Base-by-base conservation (phyloP, 2,113 vertebrate genomes). In the Petromus typicus region DNA sequence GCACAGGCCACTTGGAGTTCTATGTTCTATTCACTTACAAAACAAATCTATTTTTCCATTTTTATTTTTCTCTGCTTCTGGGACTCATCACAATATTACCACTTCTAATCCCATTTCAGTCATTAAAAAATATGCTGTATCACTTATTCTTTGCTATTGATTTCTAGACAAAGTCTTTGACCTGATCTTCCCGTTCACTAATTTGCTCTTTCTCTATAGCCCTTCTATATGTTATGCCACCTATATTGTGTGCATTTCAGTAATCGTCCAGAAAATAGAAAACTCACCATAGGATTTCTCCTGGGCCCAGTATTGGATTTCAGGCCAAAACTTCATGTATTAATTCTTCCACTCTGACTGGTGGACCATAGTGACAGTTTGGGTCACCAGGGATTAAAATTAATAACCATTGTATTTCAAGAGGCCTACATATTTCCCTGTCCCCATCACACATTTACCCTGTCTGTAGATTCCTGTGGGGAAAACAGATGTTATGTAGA, bases 41-140 rank as follows among this genome's bases (percentile, higher is more conserved):
- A 89, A 48, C 37, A 86, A 30, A 85, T n/a, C 64, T n/a, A n/a
- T 40, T 90, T 93, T 80, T 84, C 48, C 37, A 67, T 75, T 94
- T 90, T 91, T 76, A 63, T 79, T 89, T 92, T 63, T 92, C 54
- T 94, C n/a, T 91, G 83, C 30, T 66, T 90, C 63, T 88, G 87
- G 76, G 73, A 85, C 37, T 96, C 76, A 80, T 56, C 59, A 63
- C 11, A 30, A 71, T 69, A 45, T 48, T 40, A 63, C 57, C 51
- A 67, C 56, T 93, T 85, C 45, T 7, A 66, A 82, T 90, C 80
- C 88, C 88, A 83, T 25, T 86, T 90, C 66, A 75, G 37, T 69
- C 66, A 73, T 94, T 93, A 13, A 75, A 75, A 94, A 84, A 45
- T 73, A 34, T 81, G 78, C 27, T 80, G n/a, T n/a, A 63, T 91